Evolutionary conservation across 2,888 invertebrate species (phyloP).

Genomic region (Rotaria socialis): DNA sequence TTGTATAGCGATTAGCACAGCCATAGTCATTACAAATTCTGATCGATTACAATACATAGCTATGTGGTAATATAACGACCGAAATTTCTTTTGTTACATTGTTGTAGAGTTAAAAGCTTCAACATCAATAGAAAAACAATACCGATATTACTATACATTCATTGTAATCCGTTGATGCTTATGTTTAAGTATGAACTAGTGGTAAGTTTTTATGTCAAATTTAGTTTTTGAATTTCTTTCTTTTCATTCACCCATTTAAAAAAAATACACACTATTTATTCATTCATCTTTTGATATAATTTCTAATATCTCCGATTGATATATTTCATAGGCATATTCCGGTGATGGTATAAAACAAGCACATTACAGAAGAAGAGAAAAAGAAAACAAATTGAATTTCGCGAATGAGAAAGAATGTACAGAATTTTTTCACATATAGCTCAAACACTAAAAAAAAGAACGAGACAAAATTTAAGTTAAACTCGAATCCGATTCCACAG

Average conservation of each 20-base stretch:
- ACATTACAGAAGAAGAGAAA: background rate
- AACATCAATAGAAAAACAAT: background rate
- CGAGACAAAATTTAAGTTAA: background rate
- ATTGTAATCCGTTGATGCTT: background rate
- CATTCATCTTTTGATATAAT: too few relatives aligned
- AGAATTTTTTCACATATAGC: background rate
- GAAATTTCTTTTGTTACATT: background rate
- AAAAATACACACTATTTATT: too few relatives aligned
- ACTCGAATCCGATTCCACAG: background rate
- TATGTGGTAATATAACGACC: too few relatives aligned
- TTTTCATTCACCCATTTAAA: background rate
- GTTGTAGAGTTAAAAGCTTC: background rate
- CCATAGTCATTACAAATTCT: too few relatives aligned
- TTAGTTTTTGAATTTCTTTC: background rate
- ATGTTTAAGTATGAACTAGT: too few relatives aligned
- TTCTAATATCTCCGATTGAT: too few relatives aligned
- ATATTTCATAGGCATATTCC: too few relatives aligned
- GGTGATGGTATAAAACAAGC: background rate
- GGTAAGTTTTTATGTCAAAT: too few relatives aligned
- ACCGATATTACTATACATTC: background rate
- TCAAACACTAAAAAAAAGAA: constrained; percentile 10
- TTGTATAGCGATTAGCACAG: too few relatives aligned
- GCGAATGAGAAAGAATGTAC: background rate
- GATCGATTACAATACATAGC: too few relatives aligned
- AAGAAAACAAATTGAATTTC: background rate